Conservation (phyloP, 2,113 vertebrate genomes). For the Elanus axillaris region DNA sequence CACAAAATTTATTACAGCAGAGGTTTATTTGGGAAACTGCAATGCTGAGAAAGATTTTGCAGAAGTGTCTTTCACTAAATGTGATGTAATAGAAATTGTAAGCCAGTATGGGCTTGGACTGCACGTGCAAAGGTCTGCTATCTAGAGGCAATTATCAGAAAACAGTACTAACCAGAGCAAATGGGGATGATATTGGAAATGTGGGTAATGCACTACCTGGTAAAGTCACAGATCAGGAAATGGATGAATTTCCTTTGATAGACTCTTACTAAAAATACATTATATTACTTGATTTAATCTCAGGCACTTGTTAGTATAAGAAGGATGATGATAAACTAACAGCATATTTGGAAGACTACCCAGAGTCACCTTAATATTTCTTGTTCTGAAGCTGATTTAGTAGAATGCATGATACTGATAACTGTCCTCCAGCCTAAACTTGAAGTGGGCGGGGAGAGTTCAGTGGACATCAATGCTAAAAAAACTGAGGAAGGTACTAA, state of each 20-base stretch:
- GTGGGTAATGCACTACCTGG: neutral
- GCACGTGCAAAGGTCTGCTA: neutral
- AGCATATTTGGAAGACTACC: neutral
- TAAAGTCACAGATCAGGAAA: neutral
- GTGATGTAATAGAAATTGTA: neutral
- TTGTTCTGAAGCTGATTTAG: neutral
- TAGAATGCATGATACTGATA: neutral
- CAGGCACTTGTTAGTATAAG: neutral
- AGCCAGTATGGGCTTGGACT: neutral
- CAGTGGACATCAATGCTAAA: neutral
- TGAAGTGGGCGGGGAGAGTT: neutral
- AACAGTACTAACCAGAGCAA: neutral
- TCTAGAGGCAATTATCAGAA: neutral
- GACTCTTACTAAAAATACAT: neutral
- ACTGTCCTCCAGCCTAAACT: neutral
- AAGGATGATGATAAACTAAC: neutral
- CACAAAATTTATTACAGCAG: neutral
- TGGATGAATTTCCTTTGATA: neutral
- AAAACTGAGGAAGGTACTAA: neutral
- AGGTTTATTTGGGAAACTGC: neutral
- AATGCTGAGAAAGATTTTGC: neutral
- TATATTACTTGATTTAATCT: neutral
- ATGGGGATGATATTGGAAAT: neutral
- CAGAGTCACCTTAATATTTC: neutral
- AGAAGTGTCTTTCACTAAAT: neutral